Base-by-base conservation (phyloP, 2,797 vertebrate genomes). In the Labroides dimidiatus region DNA sequence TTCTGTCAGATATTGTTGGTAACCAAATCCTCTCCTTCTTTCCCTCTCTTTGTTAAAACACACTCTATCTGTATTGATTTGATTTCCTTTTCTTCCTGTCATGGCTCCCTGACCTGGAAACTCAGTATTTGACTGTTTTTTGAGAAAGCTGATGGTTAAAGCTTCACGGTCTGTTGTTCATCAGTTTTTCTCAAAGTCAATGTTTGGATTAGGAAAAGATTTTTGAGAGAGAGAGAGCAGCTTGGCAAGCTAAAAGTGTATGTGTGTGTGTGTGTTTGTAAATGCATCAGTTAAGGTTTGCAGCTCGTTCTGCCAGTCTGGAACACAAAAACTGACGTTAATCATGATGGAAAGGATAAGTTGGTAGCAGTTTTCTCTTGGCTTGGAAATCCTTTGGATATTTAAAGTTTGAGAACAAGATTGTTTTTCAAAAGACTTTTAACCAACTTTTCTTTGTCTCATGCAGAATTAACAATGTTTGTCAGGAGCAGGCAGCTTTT, bases 21-120 rank as follows among this genome's bases (percentile, higher is more conserved):
- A 39, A 12, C 13, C 13, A 23, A 53, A 69, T 44, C 27, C 0
- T 12, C 49, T 33, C 20, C 1, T 3, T 51, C 15, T 50, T 50
- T 64, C 44, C 23, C 21, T n/a, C 47, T 39, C 15, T 74, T 42
- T 55, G 42, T 50, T 39, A 12, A 69, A 49, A 59, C 15, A 3
- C 27, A 48, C 39, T 16, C n/a, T 24, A 58, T 56, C 47, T 45
- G 19, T 50, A 81, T 80, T 54, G 55, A 85, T 84, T 75, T 47
- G 0, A 6, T 48, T 65, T 57, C 19, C 19, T 43, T 68, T 81
- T 69, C 64, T 55, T 59, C 47, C 61, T 51, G 57, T 53, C 72
- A 60, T 61, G 42, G 54, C 41, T 80, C 33, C 50, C 63, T 74
- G 53, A 53, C 53, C 65, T 20, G 19, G 39, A 70, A 60, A 62